Conservation (phyloP, 2,797 vertebrate species). For the Clarias pachynema region DNA sequence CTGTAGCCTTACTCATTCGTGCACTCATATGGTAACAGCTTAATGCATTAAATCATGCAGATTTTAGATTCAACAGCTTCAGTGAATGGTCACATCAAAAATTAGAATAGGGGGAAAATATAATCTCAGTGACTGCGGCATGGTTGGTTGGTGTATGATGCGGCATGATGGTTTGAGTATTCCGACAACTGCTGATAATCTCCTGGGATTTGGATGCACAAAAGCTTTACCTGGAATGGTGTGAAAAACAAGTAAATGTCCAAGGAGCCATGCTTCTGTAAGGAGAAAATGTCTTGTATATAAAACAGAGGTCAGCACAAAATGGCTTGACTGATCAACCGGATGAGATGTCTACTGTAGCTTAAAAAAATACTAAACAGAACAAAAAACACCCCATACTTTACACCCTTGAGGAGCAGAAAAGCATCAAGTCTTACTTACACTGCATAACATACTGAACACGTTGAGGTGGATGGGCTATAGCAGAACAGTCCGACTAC, state of each 20-base stretch:
- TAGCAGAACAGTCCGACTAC: background rate
- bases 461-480: background rate
- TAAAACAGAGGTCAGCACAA: background rate
- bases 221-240: background rate
- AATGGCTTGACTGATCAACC: background rate
- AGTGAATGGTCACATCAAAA: background rate
- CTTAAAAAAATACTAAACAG: background rate
- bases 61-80: background rate
- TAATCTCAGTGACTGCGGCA: background rate
- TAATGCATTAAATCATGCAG: background rate
- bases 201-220: background rate
- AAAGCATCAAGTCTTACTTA: background rate
- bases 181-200: background rate
- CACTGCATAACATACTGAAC: background rate
- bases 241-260: background rate
- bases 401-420: background rate
- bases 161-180: background rate
- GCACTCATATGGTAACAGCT: background rate
- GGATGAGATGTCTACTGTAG: background rate
- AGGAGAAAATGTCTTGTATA: background rate
- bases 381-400: no score
- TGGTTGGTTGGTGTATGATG: background rate
- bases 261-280: background rate
- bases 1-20: background rate
- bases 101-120: background rate